Evolutionary conservation across 2,113 vertebrate species (phyloP).

Genomic region (Bubo blakistoni): DNA sequence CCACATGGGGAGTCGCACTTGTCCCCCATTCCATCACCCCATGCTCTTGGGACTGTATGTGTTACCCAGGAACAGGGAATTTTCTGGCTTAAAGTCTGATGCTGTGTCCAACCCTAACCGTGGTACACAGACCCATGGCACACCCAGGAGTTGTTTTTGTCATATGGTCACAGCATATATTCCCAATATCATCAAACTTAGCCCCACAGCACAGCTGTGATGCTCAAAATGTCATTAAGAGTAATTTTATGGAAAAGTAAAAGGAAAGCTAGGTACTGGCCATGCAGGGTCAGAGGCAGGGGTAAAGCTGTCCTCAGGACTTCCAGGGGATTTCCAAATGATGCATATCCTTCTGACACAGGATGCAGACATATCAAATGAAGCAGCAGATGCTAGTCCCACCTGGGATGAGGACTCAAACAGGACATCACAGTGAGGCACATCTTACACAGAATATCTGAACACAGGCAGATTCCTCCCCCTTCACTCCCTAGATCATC

Average conservation of each 20-base stretch:
- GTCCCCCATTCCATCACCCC: neutral
- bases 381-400: neutral
- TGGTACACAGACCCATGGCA: neutral
- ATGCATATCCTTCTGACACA: neutral
- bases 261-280: neutral
- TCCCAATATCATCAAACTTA: neutral
- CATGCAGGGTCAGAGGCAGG: neutral
- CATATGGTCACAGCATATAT: neutral
- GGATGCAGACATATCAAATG: accelerated
- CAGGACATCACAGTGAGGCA: neutral
- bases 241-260: neutral
- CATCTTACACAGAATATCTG: neutral
- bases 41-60: neutral
- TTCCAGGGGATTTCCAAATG: neutral
- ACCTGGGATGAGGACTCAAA: neutral
- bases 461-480: neutral
- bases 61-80: neutral
- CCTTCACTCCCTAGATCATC: neutral
- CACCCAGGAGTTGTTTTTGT: neutral
- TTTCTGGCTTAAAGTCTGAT: neutral
- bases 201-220: neutral
- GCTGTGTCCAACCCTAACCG: neutral
- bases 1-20: neutral
- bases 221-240: neutral
- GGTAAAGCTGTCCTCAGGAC: neutral